Base-by-base conservation (phyloP, 2,888 invertebrate species). In the Atethmia centrago region DNA sequence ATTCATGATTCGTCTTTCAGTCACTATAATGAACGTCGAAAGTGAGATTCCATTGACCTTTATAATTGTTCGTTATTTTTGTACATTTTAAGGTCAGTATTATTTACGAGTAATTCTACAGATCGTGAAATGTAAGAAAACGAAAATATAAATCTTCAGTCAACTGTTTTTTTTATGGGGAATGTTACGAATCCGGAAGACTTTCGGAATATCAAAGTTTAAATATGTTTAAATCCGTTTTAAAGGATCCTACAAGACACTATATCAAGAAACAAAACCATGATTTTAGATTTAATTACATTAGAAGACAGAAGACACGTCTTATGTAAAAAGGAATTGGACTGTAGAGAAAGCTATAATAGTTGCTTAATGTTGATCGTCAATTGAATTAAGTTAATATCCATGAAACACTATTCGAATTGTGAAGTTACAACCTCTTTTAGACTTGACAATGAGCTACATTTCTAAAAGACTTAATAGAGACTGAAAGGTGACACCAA, bases 1-100 rank as follows among this genome's bases (percentile, higher is more conserved):
- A 85, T 86, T 85, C 73, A 86, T 73, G 74, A 73, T 47, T 51
- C 36, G 45, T 80, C 25, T 84, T 84, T 75, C 53, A 74, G 71
- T 51, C 21, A 65, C 53, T 64, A 40, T 36, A 78, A 67, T 74
- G 62, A 64, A 74, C 64, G 62, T 61, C 31, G 51, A 71, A 71
- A 77, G 40, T 73, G 71, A 64, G 36, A 83, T 62, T 74, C 45
- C 62, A 58, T 70, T 79, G 67, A 82, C 80, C 78, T 77, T 59
- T 75, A 56, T 40, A 53, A 55, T 36, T 55, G 59, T 73, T 62
- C 64, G 53, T 75, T 73, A 69, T 72, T 74, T 72, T 75, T 21
- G 49, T 68, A 65, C 49, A 81, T 64, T 79, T 80, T 51, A 55
- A 65, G 49, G 49, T 53, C 59, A 59, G 14, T 45, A n/a, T 61